These are phyloP conservation scores for Eristalis arbustorum DNA, from an alignment of 2,888 invertebrate species.

Conservation along the genomic window DNA sequence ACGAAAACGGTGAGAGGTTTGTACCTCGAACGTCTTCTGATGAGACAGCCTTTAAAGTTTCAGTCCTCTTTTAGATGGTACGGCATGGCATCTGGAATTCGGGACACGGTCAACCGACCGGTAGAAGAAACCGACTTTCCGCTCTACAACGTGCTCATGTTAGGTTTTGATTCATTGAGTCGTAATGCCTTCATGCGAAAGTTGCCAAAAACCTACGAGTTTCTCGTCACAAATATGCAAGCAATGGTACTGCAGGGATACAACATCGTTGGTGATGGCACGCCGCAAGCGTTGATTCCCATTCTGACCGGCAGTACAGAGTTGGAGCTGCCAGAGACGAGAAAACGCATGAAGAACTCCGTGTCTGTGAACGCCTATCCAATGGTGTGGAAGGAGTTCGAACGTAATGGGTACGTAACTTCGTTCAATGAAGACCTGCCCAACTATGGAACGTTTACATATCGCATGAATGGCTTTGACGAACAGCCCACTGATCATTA, in stretches of 20 bases:
- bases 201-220: slow-evolving; percentile 88
- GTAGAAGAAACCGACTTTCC: slow-evolving; percentile 68
- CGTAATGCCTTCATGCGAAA: slow-evolving; percentile 89
- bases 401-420: slow-evolving; percentile 86
- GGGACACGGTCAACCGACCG: slow-evolving; percentile 77
- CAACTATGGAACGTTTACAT: slow-evolving; percentile 92
- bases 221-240: slow-evolving; percentile 83
- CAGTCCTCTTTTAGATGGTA: slow-evolving; percentile 82
- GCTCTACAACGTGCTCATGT: slow-evolving; percentile 87
- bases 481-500: slow-evolving; percentile 94
- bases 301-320: slow-evolving; percentile 92
- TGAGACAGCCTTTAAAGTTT: not conserved
- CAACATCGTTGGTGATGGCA: slow-evolving; percentile 93
- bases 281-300: slow-evolving; percentile 92
- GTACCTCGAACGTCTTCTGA: not conserved
- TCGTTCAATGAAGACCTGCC: slow-evolving; percentile 94
- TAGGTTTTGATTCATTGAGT: slow-evolving; percentile 94
- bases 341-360: slow-evolving; percentile 85
- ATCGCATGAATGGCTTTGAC: slow-evolving; percentile 92
- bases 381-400: slow-evolving; percentile 91
- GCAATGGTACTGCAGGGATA: slow-evolving; percentile 87
- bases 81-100: slow-evolving; percentile 84
- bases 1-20: slow-evolving; percentile 77
- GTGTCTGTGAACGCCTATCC: slow-evolving; percentile 88
- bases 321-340: slow-evolving; percentile 92